Evolutionary conservation across 2,888 invertebrate species (phyloP).

Genomic region (Meta bourneti): DNA sequence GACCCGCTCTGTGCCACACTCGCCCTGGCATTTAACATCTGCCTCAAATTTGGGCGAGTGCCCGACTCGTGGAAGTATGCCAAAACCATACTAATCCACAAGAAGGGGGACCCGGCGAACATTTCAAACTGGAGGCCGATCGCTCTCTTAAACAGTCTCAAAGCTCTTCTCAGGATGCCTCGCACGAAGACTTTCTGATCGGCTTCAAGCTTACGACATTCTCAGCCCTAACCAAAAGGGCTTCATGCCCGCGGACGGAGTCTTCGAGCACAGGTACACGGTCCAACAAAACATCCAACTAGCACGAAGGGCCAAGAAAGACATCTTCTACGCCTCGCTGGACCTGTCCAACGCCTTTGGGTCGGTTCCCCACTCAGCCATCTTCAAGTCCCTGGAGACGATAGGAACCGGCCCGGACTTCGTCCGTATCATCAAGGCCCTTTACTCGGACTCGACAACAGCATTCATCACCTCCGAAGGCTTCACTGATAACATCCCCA

Average conservation of each 20-base stretch:
- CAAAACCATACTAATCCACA: neutral
- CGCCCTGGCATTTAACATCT: neutral
- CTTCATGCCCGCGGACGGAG: conserved; percentile 79
- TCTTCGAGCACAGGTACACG: conserved; percentile 76
- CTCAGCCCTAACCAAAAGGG: conserved; percentile 79
- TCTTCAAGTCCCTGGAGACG: conserved; percentile 10
- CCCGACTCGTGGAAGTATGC: conserved; percentile 4
- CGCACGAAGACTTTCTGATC: conserved; percentile 62
- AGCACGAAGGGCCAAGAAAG: conserved; percentile 20
- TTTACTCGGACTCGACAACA: neutral
- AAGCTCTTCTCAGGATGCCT: conserved; percentile 77
- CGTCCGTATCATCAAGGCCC: neutral
- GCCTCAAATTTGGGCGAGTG: neutral
- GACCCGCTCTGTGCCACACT: neutral
- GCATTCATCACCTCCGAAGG: neutral
- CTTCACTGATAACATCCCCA: neutral
- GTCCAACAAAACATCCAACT: conserved; percentile 65
- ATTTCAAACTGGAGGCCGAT: conserved; percentile 78
- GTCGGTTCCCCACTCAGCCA: conserved; percentile 79
- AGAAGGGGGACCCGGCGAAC: neutral
- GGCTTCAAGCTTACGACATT: conserved; percentile 70
- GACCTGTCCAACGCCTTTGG: conserved; percentile 81
- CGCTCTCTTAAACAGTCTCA: conserved; percentile 49
- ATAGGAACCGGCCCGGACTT: neutral
- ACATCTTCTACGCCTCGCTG: too few species aligned